Conservation (phyloP, 1,140 invertebrate genomes). For the Calephelis nemesis region DNA sequence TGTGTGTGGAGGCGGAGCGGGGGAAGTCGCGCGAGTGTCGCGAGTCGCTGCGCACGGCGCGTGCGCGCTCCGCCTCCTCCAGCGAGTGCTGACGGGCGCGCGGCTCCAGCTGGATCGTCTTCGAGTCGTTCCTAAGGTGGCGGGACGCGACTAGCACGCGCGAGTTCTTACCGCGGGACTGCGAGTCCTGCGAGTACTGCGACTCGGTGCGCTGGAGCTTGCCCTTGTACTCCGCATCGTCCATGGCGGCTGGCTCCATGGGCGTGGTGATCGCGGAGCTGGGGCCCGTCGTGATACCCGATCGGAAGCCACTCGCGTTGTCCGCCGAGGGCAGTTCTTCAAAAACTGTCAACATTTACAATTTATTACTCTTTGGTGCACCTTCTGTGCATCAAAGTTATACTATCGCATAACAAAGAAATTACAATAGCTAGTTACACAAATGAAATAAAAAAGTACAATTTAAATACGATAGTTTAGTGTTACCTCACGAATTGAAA, state of each 20-base stretch:
- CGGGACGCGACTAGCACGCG: constrained; percentile 78
- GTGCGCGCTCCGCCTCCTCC: constrained; percentile 46
- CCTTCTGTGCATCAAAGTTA: too few species aligned
- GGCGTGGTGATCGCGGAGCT: constrained; percentile 69
- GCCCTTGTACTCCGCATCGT: constrained; percentile 33
- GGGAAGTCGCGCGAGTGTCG: constrained; percentile 56
- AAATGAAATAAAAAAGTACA: too few species aligned
- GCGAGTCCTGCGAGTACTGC: constrained; percentile 68
- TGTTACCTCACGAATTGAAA: too few species aligned
- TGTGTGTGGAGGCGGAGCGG: constrained; percentile 54
- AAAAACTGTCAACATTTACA: constrained; percentile 77
- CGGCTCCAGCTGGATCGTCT: constrained; percentile 80
- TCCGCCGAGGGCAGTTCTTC: constrained; percentile 81
- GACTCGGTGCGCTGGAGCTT: constrained; percentile 70
- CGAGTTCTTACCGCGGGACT: constrained; percentile 55
- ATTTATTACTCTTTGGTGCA: background rate
- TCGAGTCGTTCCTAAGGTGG: constrained; percentile 81
- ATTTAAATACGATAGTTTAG: too few species aligned
- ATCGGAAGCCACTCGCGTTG: constrained; percentile 71
- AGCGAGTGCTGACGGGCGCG: constrained; percentile 55
- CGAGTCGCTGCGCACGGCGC: constrained; percentile 33
- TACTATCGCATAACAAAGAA: background rate
- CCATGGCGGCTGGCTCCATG: constrained; percentile 46
- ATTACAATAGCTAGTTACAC: too few species aligned
- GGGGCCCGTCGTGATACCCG: constrained; percentile 60